Conservation (phyloP, 2,888 invertebrate species). For the Stenchaetothrips biformis region DNA sequence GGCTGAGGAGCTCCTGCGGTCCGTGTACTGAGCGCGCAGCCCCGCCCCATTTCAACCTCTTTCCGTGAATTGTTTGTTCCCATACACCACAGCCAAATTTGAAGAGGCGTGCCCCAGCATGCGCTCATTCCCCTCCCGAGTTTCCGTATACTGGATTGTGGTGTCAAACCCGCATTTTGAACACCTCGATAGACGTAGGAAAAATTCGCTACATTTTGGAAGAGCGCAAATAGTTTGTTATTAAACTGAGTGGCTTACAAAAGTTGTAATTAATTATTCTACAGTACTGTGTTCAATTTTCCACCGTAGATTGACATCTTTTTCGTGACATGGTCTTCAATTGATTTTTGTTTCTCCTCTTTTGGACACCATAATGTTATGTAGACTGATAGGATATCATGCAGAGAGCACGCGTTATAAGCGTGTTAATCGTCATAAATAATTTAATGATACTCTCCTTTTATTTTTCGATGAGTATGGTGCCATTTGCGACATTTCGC, state of each 20-base stretch:
- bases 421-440: too few species aligned
- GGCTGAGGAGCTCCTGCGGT: constrained; percentile 54
- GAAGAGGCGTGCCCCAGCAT: neutral
- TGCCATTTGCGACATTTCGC: too few species aligned
- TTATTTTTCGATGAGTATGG: too few species aligned
- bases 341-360: neutral
- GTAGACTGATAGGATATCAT: neutral
- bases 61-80: neutral
- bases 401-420: neutral
- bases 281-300: too few species aligned
- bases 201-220: neutral
- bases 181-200: neutral
- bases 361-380: neutral
- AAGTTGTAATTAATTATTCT: too few species aligned
- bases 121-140: neutral
- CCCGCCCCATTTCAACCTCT: neutral
- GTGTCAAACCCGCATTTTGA: neutral
- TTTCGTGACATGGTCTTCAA: too few species aligned
- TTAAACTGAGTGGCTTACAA: neutral
- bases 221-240: neutral
- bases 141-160: neutral
- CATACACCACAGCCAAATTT: too few species aligned
- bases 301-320: too few species aligned
- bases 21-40: constrained; percentile 38
- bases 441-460: too few species aligned